Conservation (phyloP, 1,140 invertebrate genomes). For the Scaptomyza graminum region DNA sequence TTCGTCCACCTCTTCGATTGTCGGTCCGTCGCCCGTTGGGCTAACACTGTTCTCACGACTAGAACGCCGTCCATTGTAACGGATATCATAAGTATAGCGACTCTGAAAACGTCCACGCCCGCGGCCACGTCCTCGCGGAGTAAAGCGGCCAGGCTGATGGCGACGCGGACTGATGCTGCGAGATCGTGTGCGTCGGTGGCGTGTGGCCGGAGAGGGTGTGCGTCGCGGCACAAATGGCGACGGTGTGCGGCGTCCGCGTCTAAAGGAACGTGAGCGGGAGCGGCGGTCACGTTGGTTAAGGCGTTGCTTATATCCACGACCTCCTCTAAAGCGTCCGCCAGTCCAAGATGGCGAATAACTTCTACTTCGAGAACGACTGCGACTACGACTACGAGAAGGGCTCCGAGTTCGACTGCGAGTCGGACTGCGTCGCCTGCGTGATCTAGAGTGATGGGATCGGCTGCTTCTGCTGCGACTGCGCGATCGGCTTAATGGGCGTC, state of each 20-base stretch:
- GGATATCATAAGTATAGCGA: constrained; percentile 43
- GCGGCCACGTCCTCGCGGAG: constrained; percentile 51
- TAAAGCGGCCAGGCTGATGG: neutral
- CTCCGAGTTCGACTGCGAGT: constrained; percentile 13
- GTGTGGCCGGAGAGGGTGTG: constrained; percentile 44
- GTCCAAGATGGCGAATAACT: constrained; percentile 78
- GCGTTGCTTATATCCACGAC: constrained; percentile 29
- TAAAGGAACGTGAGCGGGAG: constrained; percentile 56
- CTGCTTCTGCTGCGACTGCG: constrained; percentile 11
- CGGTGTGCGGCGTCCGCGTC: constrained; percentile 43
- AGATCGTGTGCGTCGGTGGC: constrained; percentile 55
- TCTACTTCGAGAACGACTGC: constrained; percentile 46
- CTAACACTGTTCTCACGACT: constrained; percentile 29
- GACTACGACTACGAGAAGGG: constrained; percentile 3
- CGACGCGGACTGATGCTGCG: constrained; percentile 60
- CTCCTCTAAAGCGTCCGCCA: constrained; percentile 26
- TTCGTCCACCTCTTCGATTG: constrained; percentile 85
- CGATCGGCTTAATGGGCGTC: constrained; percentile 71
- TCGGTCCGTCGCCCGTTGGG: constrained; percentile 35
- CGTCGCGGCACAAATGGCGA: constrained; percentile 58
- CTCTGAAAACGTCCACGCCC: constrained; percentile 37
- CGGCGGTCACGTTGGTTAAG: constrained; percentile 35
- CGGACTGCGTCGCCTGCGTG: constrained; percentile 20
- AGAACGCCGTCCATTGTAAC: constrained; percentile 29
- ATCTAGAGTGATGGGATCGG: constrained; percentile 58